Evolutionary conservation across 2,113 vertebrate species (phyloP), one percentile per base, ranked within the genome.

Genomic region (Lamprotornis superbus): DNA sequence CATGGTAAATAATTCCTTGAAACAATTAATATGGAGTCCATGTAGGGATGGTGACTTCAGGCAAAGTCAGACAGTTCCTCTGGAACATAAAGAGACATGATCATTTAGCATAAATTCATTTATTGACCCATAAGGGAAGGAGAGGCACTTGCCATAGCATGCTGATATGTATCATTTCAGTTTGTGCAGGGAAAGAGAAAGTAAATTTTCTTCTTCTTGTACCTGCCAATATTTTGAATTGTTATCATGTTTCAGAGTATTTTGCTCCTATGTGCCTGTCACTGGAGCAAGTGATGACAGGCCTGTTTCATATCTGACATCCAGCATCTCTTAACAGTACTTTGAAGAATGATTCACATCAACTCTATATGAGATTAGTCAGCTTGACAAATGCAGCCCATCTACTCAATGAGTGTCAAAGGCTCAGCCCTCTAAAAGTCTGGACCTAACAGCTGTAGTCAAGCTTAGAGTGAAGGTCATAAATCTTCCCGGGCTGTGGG

Each of bases 341-440:
- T 83, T 78, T 93, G 91, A 93, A 93, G 85, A 94, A 89, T 61
- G 73, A 61, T 64, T 95, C 90, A 74, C 76, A 57, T 60, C 85
- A 81, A 28, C 60, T 42, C 31, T 47, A 3, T 24, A 61, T 5
- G 24, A 84, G 69, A 88, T 94, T 75, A 81, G 52, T 90, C 85
- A 94, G 50, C 28, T 74, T 93, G 80, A 83, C 56, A 93, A 93
- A 94, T 57, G 68, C 27, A 90, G 52, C 64, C 76, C 35, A 60
- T 87, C 40, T 71, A 83, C 53, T 80, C 90, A 52, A 9, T 30
- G 68, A 90, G 52, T 67, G 69, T 69, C 87, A 95, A 64, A 90
- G 27, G 23, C 23, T 75, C 52, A 46, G 52, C 18, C 25, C 80
- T 89, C 31, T 60, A 25, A 80, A 87, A 79, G 61, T 67, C 73